Evolutionary conservation across 2,113 vertebrate genomes (phyloP), one percentile per base, ranked within the genome.

Genomic region (Nesoenas mayeri): DNA sequence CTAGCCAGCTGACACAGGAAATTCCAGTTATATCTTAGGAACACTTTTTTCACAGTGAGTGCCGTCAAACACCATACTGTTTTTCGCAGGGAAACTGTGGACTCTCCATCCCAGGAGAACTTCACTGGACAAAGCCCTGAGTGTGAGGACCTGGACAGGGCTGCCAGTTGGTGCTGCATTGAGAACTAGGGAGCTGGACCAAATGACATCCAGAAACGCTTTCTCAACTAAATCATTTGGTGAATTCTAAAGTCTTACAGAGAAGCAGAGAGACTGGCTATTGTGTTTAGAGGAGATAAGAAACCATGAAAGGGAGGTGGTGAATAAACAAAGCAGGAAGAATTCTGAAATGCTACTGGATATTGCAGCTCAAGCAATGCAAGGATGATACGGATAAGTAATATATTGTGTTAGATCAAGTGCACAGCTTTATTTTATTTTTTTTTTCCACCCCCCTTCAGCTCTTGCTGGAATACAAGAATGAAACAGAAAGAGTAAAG

Each of bases 211-310:
- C 44, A 85, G 66, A 53, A 91, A 29, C 1, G 0, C 58, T 78
- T 93, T 70, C 42, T 74, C 38, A 70, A 69, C 28, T 51, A 88
- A 82, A 65, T 51, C 5, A 54, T 72, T 28, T 11, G 65, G 15
- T 69, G 40, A 72, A 77, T 85, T 90, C 71, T 92, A 24, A 92
- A 71, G 51, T 10, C 15, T 10, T 87, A 21, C 5, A 65, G 17
- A 18, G 82, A 90, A 95, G 29, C 62, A 69, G 29, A 54, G 50
- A 69, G 60, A 7, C 17, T 64, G 81, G 29, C 57, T 79, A 21
- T 77, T 82, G 54, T 92, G 67, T 65, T 88, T 53, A 72, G 22
- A 69, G 62, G 54, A 90, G 89, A 92, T 85, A 85, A 91, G 83
- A 54, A 82, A 56, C 3, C 7, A 34, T 79, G 29, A 92, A 72